Conservation (phyloP, 2,888 invertebrate species). For the Liopterus haemorrhoidalis region DNA sequence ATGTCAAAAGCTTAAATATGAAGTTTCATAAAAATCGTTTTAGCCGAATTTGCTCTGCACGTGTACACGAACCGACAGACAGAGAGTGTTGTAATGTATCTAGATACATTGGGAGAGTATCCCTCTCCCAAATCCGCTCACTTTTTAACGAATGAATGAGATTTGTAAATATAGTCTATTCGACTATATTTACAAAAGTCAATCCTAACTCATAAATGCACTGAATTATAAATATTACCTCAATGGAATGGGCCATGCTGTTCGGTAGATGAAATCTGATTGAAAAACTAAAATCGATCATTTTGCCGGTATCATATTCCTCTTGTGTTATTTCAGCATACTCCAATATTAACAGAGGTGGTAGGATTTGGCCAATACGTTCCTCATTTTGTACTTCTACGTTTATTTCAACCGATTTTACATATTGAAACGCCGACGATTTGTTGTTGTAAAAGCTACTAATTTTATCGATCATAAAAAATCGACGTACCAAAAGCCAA, state of each 20-base stretch:
- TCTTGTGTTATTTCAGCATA: constrained; percentile 50
- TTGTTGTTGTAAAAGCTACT: constrained; percentile 46
- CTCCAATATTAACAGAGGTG: constrained; percentile 54
- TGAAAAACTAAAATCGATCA: constrained; percentile 42
- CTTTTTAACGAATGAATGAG: too few species aligned
- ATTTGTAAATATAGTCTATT: too few species aligned
- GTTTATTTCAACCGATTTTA: constrained; percentile 40
- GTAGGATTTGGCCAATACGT: constrained; percentile 53
- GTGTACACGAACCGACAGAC: too few species aligned
- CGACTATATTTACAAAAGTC: not conserved
- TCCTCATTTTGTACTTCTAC: constrained; percentile 42
- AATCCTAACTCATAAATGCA: not conserved
- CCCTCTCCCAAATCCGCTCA: too few species aligned
- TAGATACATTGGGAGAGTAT: too few species aligned
- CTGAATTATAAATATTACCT: constrained; percentile 39
- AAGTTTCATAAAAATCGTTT: too few species aligned
- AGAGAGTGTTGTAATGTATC: too few species aligned
- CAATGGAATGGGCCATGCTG: constrained; percentile 41
- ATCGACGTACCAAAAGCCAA: constrained; percentile 62
- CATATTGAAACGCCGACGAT: constrained; percentile 39
- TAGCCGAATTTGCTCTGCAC: too few species aligned
- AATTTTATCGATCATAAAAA: constrained; percentile 60
- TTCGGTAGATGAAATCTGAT: constrained; percentile 45
- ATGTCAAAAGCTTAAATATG: too few species aligned
- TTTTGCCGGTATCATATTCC: constrained; percentile 41